Base-by-base conservation (phyloP, 2,113 vertebrate species). In the Athene cunicularia region DNA sequence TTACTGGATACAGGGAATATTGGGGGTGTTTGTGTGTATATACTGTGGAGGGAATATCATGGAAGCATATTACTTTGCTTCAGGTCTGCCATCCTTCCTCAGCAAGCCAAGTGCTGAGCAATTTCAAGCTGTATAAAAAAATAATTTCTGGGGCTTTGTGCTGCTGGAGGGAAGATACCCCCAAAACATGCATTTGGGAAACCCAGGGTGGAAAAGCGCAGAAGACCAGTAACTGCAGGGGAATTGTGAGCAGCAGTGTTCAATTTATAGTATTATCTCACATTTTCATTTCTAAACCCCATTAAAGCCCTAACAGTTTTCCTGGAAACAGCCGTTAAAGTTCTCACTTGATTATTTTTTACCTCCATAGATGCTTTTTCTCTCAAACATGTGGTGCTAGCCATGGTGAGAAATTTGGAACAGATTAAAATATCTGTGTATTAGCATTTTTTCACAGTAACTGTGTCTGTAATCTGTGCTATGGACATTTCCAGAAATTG, bases 271-370 rank as follows among this genome's bases (percentile, higher is more conserved):
- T 58, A 45, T 53, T 91, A 49, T n/a, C 70, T 91, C 41, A 41
- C 41, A 14, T 88, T 90, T 93, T 93, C 14, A 59, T 88, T 88
- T 80, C 55, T 67, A 71, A 93, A 70, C 26, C 15, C 26, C 23
- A 4, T 76, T 62, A 80, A 74, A 84, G 33, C 43, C 11, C 35
- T 56, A 39, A 73, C 16, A 28, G 22, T 41, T 63, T 55, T 95
- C 41, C 32, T 92, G 47, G 56, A 93, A 83, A 43, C 30, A 56
- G 26, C 55, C 32, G 80, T 80, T 50, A 49, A 75, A 80, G 43
- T 86, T 94, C 75, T 92, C 41, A 20, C 45, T 66, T 80, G 62
- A 66, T 82, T 95, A 24, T 63, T 67, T 80, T 94, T 81, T 45
- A 60, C 43, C 41, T 86, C 47, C 33, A 74, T 35, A 88, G 75